phyloP scores from a whole-genome alignment of 2,797 vertebrate species.

The Coregonus ussuriensis region DNA sequence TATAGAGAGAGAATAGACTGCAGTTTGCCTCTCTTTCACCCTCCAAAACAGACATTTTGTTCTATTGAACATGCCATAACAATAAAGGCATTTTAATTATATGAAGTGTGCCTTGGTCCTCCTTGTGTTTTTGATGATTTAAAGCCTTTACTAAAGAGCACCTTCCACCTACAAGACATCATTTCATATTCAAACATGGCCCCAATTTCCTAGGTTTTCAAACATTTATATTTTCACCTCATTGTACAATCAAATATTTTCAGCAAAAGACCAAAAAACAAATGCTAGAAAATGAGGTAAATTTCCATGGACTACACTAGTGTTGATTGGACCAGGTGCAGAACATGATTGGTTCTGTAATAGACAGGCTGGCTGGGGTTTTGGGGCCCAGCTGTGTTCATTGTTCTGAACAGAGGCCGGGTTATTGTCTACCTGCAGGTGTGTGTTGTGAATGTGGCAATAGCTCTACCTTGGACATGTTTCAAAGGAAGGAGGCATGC shows the following conservation, averaged over 20 bases:
- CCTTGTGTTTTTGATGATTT: neutral
- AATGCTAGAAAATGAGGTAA: conserved; percentile 40
- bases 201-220: conserved; percentile 40
- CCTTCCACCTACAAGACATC: conserved; percentile 16
- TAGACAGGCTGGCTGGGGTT: conserved; percentile 49
- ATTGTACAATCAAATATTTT: conserved; percentile 48
- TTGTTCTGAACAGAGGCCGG: neutral
- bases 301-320: conserved; percentile 24
- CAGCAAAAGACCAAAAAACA: conserved; percentile 46
- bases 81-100: neutral
- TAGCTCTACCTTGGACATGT: conserved; percentile 26
- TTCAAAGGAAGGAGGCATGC: conserved; percentile 8
- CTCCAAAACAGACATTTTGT: neutral
- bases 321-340: conserved; percentile 63
- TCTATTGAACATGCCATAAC: neutral
- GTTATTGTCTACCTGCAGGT: neutral
- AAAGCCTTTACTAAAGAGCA: neutral
- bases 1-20: too few relatives aligned
- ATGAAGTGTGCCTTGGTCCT: neutral
- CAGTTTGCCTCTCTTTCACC: neutral
- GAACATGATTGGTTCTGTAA: conserved; percentile 70
- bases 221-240: conserved; percentile 28
- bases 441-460: conserved; percentile 25
- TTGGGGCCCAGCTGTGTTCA: conserved; percentile 54
- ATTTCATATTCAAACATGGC: conserved; percentile 44